Conservation (phyloP, 2,113 vertebrate genomes). For the Stigmatopora argus region DNA sequence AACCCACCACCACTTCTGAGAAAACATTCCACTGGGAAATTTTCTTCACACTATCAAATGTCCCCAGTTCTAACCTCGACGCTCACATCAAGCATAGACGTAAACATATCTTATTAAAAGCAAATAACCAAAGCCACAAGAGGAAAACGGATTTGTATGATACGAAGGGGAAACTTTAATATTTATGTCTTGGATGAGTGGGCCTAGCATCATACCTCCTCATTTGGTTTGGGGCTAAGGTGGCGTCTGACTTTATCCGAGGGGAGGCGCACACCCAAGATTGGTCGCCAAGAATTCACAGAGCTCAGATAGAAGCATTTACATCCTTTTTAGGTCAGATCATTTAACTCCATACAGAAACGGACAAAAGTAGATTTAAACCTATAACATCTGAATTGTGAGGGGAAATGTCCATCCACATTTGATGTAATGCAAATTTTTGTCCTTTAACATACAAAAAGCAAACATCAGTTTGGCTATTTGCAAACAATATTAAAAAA, state of each 20-base stretch:
- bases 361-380: too few species aligned
- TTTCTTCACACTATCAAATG: conserved; percentile 17
- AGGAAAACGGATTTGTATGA: conserved; percentile 9
- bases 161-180: conserved; percentile 5
- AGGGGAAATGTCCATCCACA: too few species aligned
- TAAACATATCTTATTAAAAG: conserved; percentile 28
- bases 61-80: conserved; percentile 35
- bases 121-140: conserved; percentile 9
- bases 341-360: too few species aligned
- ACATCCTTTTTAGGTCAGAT: too few species aligned
- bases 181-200: neutral
- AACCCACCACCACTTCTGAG: conserved; percentile 16
- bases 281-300: too few species aligned
- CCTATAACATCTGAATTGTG: too few species aligned
- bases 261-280: too few species aligned
- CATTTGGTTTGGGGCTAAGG: neutral
- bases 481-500: neutral
- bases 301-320: too few species aligned
- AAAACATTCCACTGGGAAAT: conserved; percentile 30
- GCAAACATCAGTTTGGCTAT: too few species aligned
- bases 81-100: conserved; percentile 6
- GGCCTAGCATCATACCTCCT: neutral
- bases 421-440: too few species aligned
- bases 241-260: too few species aligned
- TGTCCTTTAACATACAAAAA: too few species aligned